These are phyloP conservation scores for Drosophila neonasuta DNA, from an alignment of 2,888 invertebrate species.

Conservation along the genomic window DNA sequence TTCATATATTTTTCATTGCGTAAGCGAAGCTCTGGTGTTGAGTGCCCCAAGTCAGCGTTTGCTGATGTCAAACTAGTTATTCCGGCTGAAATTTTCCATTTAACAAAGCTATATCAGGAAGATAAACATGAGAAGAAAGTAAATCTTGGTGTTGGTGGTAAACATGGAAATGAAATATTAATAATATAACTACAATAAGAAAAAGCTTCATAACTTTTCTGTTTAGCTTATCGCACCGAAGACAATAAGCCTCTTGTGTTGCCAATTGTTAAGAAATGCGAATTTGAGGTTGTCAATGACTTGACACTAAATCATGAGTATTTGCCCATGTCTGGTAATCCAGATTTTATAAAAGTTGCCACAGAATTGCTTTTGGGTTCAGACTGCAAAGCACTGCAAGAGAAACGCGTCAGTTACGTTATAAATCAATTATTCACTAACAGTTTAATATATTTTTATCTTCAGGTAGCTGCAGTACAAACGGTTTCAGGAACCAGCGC, in stretches of 20 bases:
- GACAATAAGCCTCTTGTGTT: conserved; percentile 27
- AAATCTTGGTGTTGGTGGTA: conserved; percentile 40
- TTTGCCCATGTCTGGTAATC: conserved; percentile 33
- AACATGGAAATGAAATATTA: background rate
- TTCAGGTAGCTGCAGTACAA: conserved; percentile 93
- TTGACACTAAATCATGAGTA: conserved; percentile 33
- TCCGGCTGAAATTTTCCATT: conserved; percentile 37
- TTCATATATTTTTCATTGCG: background rate
- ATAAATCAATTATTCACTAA: background rate
- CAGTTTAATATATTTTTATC: background rate
- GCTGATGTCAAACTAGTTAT: background rate
- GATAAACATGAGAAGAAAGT: conserved; percentile 34
- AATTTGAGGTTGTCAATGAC: conserved; percentile 19
- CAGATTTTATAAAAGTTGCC: conserved; percentile 16
- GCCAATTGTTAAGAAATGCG: conserved; percentile 33
- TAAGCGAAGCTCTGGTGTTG: background rate
- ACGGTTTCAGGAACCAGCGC: conserved; percentile 95
- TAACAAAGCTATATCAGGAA: background rate
- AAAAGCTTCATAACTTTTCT: background rate
- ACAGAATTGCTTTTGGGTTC: conserved; percentile 33
- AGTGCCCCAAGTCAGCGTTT: conserved; percentile 6
- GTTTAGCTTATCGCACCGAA: conserved; percentile 36
- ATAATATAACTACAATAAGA: no score
- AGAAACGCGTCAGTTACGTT: conserved; percentile 26
- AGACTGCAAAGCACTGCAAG: conserved; percentile 14